These are phyloP conservation scores for Boulengeromyrus knoepffleri DNA, from an alignment of 2,113 vertebrate genomes.

Conservation along the genomic window DNA sequence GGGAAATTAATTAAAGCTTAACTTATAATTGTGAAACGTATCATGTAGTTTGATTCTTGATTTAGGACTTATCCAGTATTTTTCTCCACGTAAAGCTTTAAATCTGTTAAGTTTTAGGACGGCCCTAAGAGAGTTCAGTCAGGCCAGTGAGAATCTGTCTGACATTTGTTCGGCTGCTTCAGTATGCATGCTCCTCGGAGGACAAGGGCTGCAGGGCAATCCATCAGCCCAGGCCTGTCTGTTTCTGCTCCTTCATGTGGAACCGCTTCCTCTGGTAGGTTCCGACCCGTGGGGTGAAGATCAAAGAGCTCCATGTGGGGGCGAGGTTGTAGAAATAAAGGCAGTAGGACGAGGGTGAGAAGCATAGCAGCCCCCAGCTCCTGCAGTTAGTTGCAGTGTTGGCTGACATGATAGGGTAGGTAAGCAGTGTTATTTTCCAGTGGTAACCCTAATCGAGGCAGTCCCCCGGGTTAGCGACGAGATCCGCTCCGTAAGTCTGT, in stretches of 20 bases:
- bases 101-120: neutral
- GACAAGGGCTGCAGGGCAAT: neutral
- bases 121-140: neutral
- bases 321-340: neutral
- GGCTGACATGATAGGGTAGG: neutral
- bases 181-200: neutral
- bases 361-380: neutral
- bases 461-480: too few species aligned
- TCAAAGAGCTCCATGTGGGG: slow-evolving; percentile 17
- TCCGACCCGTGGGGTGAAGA: neutral
- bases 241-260: neutral
- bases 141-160: neutral
- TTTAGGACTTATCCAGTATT: neutral
- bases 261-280: slow-evolving; percentile 10
- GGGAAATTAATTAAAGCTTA: neutral
- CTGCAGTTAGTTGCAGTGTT: neutral
- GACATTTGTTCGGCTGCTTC: neutral
- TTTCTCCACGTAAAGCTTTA: neutral
- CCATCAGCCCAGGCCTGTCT: neutral
- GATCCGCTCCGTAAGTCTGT: too few species aligned
- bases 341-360: neutral
- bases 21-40: neutral
- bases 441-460: neutral
- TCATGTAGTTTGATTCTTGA: neutral
- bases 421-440: neutral